Evolutionary conservation across 2,888 invertebrate species (phyloP), one percentile per base, ranked within the genome.

Genomic region (Elmis aenea): DNA sequence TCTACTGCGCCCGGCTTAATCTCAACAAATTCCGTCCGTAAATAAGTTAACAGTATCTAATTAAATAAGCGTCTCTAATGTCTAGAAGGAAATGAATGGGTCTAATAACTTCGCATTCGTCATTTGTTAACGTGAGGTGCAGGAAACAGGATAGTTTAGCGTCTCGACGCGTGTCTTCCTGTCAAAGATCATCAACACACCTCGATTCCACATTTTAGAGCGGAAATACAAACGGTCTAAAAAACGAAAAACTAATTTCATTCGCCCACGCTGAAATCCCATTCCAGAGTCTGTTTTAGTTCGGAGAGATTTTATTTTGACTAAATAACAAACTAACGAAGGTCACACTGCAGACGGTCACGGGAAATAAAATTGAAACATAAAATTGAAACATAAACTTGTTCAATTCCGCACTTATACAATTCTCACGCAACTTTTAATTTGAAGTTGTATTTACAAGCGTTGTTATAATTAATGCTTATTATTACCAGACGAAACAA

Each of bases 111-210:
- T 42, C 39, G 45, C 46, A 50, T 51, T 45, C 38, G 40, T 51
- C 52, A 50, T 55, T 55, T 54, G 54, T 55, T 53, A 49, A 41
- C 51, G 46, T 35, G 34, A 45, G 48, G 50, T 50, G 51, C 52
- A 53, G 54, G 55, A 54, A 54, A 46, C 38, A 26, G 36, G 28
- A 27, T 33, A 34, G 36, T 33, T 48, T 42, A 48, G 50, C 50
- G 52, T 46, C 55, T 44, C 46, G 52, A 51, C 54, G 50, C 42
- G 22, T 37, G 28, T 42, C 40, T 45, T 46, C 50, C 47, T 47
- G 47, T 44, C 45, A 42, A 43, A 45, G 42, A 42, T 40, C 32
- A 31, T 40, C 42, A 30, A 29, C 39, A 33, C 32, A 37, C 26
- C 21, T 14, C 30, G 26, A 33, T 38, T 42, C 32, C 29, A 31